Conservation (phyloP, 1,140 invertebrate genomes). For the Argopecten irradians region DNA sequence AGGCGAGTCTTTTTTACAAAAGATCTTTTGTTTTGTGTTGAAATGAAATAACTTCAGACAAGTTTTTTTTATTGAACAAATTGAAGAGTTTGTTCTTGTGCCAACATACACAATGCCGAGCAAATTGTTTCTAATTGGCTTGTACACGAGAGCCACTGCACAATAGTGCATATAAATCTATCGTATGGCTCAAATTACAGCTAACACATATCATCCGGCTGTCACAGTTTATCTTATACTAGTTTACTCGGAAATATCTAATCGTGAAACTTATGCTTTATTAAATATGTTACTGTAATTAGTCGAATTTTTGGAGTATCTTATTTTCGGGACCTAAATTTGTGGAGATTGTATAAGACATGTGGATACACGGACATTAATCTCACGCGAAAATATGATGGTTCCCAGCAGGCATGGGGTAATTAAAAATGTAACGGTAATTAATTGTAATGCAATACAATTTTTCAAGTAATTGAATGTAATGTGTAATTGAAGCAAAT, state of each 20-base stretch:
- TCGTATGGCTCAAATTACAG: not conserved
- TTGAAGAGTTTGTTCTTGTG: not conserved
- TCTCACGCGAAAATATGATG: no score
- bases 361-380: no score
- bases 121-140: not conserved
- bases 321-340: no score
- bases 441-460: no score
- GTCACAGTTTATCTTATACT: not conserved
- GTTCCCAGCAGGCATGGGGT: no score
- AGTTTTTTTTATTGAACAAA: not conserved
- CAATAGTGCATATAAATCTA: not conserved
- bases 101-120: not conserved
- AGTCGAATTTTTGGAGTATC: no score
- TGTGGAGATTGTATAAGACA: no score
- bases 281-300: not conserved
- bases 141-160: not conserved
- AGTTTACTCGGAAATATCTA: not conserved
- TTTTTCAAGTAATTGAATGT: no score
- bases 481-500: no score
- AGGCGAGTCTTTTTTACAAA: not conserved
- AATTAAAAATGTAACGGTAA: no score
- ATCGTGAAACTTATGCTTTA: not conserved
- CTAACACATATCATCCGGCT: not conserved
- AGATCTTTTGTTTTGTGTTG: not conserved
- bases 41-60: not conserved